Percentiles rank a stretch among this genome's conserved stretches.
These are phyloP conservation scores for Uromys caudimaculatus DNA, from an alignment of 2,797 vertebrate genomes.

Conservation along the genomic window DNA sequence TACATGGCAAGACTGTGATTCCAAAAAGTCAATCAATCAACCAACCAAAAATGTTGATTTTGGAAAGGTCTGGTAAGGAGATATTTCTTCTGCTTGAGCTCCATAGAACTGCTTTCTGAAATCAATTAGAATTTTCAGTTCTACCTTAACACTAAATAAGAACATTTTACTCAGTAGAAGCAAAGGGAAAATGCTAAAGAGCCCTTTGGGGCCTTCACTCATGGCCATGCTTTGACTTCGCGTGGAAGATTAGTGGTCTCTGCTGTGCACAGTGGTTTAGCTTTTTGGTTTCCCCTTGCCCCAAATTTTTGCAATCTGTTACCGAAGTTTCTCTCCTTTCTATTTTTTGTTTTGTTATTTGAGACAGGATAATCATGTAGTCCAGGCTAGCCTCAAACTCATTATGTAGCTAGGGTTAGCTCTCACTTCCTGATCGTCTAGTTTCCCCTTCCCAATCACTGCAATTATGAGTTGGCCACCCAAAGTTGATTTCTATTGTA, in stretches of 20 bases:
- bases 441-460: not conserved
- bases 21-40: not conserved
- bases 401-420: not conserved
- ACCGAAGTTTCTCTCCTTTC: slow-evolving; percentile 20
- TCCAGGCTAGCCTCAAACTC: not conserved
- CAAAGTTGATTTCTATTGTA: slow-evolving; percentile 23
- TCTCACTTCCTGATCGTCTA: not conserved
- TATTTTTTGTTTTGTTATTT: not conserved
- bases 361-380: not conserved
- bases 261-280: not conserved
- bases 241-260: not conserved
- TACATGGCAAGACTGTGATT: not conserved
- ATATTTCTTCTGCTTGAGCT: slow-evolving; percentile 34
- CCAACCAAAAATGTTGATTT: not conserved
- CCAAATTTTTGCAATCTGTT: not conserved
- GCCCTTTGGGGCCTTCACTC: not conserved
- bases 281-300: not conserved
- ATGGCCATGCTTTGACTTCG: not conserved
- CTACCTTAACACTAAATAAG: slow-evolving; percentile 17
- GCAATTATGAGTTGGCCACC: not conserved
- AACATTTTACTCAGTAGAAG: not conserved
- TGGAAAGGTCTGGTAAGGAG: not conserved
- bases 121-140: slow-evolving; percentile 42
- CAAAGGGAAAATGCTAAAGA: slow-evolving; percentile 50
- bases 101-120: slow-evolving; percentile 24